Evolutionary conservation across 2,888 invertebrate genomes (phyloP).

Genomic region (Endotricha flammealis): DNA sequence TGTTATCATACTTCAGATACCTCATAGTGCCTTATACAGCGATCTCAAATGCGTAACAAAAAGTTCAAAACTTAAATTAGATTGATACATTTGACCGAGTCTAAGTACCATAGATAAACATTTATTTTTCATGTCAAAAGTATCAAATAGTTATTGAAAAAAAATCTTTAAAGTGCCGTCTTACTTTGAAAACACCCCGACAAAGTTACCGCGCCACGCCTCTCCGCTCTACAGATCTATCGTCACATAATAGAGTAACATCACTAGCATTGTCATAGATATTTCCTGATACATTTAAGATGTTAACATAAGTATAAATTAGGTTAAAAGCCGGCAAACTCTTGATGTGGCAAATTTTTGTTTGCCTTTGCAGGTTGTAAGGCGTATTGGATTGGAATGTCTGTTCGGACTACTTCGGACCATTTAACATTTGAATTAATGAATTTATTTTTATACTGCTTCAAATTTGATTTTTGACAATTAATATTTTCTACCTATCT

Average conservation of each 20-base stretch:
- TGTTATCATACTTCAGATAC: too few species aligned
- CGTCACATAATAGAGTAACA: conserved; percentile 13
- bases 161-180: not conserved
- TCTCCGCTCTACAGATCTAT: conserved; percentile 19
- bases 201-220: conserved; percentile 47
- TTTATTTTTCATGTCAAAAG: not conserved
- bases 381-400: too few species aligned
- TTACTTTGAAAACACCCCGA: conserved; percentile 23
- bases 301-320: conserved; percentile 38
- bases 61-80: too few species aligned
- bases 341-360: conserved; percentile 75
- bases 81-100: conserved; percentile 10
- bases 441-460: too few species aligned
- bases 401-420: too few species aligned
- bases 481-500: too few species aligned
- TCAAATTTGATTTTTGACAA: too few species aligned
- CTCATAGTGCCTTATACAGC: too few species aligned
- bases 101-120: conserved; percentile 10
- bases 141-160: not conserved
- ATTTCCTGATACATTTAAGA: not conserved
- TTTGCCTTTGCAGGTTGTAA: conserved; percentile 37
- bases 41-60: too few species aligned
- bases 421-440: too few species aligned
- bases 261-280: conserved; percentile 15
- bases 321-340: conserved; percentile 40